phyloP scores from a whole-genome alignment of 2,797 vertebrate species.

The Coluber constrictor region DNA sequence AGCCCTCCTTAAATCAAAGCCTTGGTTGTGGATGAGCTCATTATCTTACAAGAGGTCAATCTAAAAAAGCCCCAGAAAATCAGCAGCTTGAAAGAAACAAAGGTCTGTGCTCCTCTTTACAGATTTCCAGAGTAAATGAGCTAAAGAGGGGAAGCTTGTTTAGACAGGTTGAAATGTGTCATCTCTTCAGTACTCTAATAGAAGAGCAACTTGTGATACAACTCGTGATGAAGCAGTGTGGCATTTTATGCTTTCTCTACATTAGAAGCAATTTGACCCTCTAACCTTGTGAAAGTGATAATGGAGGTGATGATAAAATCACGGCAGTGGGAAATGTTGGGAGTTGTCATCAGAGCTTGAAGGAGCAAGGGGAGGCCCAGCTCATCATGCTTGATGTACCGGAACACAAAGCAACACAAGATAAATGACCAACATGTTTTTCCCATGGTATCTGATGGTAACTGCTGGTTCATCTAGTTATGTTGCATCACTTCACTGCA shows the following conservation, averaged over 20 bases:
- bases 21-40: conserved; percentile 33
- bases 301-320: conserved; percentile 4
- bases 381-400: neutral
- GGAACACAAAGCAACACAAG: neutral
- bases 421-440: neutral
- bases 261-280: conserved; percentile 4
- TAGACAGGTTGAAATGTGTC: neutral
- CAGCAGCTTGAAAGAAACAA: conserved; percentile 18
- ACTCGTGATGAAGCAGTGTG: neutral
- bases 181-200: conserved; percentile 34
- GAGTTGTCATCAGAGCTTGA: conserved; percentile 13
- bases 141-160: neutral
- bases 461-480: neutral
- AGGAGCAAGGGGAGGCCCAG: conserved; percentile 31
- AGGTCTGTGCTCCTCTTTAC: conserved; percentile 27
- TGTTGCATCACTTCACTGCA: neutral
- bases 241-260: conserved; percentile 3
- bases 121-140: conserved; percentile 39
- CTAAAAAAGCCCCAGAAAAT: conserved; percentile 2
- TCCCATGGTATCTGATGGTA: neutral
- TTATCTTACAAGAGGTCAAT: conserved; percentile 25
- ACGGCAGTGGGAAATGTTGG: neutral
- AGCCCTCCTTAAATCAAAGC: conserved; percentile 53
- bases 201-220: neutral
- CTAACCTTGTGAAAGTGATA: conserved; percentile 22